Evolutionary conservation across 2,113 vertebrate genomes (phyloP).

Genomic region (Gobio gobio): DNA sequence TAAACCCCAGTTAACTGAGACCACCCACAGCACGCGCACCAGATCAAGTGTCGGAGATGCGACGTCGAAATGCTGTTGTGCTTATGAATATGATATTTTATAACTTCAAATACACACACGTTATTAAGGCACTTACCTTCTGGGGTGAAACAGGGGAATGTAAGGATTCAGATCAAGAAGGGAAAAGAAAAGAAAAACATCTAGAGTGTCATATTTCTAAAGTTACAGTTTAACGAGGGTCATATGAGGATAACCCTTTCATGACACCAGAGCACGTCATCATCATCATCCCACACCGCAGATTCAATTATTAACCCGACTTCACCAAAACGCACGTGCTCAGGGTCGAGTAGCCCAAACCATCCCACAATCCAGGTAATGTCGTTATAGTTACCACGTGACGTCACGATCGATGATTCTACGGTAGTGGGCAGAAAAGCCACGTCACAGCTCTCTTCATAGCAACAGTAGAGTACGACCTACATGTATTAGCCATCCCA

Average conservation of each 20-base stretch:
- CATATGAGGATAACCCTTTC: neutral
- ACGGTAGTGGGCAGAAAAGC: constrained; percentile 64
- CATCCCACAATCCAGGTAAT: constrained; percentile 61
- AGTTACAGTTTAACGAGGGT: neutral
- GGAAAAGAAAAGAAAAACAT: no score
- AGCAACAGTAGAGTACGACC: constrained; percentile 72
- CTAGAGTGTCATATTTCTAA: neutral
- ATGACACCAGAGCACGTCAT: neutral
- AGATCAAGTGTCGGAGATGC: no score
- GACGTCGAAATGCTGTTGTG: no score
- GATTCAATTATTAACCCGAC: neutral
- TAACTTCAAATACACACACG: neutral
- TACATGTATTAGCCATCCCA: constrained; percentile 69
- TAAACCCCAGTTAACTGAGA: neutral
- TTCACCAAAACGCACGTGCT: neutral
- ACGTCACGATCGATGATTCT: constrained; percentile 42
- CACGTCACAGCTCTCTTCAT: constrained; percentile 73
- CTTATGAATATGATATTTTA: neutral
- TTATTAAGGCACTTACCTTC: neutral
- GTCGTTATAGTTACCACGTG: constrained; percentile 63
- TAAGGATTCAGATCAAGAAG: neutral
- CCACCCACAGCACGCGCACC: no score
- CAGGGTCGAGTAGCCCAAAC: constrained; percentile 14
- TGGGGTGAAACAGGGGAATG: neutral
- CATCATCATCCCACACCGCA: neutral